A percentile compares a stretch with the other conserved stretches of the same genome.
phyloP scores from a whole-genome alignment of 2,888 invertebrate genomes.

The Thyatira batis region DNA sequence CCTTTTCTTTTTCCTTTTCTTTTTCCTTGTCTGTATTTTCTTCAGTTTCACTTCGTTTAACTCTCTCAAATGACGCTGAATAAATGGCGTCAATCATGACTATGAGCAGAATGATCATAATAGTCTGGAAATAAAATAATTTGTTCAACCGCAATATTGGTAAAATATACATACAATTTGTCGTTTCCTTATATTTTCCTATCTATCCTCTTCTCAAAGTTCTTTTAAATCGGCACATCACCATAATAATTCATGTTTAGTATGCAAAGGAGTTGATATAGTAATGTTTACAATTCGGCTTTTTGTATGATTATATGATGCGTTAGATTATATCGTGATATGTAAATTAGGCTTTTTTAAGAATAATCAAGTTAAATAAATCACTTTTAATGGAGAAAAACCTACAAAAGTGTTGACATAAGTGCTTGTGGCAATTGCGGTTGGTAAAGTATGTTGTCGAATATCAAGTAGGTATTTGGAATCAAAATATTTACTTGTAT shows the following conservation, averaged over 20 bases:
- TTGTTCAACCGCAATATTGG: too few relatives aligned
- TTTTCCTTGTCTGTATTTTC: background rate
- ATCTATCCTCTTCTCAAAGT: too few relatives aligned
- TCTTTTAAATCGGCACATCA: too few relatives aligned
- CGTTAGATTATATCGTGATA: too few relatives aligned
- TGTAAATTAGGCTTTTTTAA: too few relatives aligned
- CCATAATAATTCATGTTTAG: too few relatives aligned
- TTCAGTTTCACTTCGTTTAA: conserved; percentile 14
- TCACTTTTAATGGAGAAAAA: background rate
- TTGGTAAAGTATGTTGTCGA: background rate
- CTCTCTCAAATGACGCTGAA: conserved; percentile 3
- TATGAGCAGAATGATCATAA: background rate
- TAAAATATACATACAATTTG: too few relatives aligned
- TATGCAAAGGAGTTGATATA: background rate
- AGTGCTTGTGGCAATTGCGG: background rate
- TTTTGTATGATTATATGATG: too few relatives aligned
- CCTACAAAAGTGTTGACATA: background rate
- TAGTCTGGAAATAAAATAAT: background rate
- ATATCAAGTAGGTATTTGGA: background rate
- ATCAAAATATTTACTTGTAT: background rate
- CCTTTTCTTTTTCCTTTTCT: background rate
- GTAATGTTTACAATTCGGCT: background rate
- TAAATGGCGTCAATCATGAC: background rate
- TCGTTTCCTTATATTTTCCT: too few relatives aligned
- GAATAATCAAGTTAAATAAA: background rate